A percentile compares a stretch with the other conserved stretches of the same genome.
Evolutionary conservation across 2,797 vertebrate species (phyloP).

Genomic region (Phrynocephalus forsythii): DNA sequence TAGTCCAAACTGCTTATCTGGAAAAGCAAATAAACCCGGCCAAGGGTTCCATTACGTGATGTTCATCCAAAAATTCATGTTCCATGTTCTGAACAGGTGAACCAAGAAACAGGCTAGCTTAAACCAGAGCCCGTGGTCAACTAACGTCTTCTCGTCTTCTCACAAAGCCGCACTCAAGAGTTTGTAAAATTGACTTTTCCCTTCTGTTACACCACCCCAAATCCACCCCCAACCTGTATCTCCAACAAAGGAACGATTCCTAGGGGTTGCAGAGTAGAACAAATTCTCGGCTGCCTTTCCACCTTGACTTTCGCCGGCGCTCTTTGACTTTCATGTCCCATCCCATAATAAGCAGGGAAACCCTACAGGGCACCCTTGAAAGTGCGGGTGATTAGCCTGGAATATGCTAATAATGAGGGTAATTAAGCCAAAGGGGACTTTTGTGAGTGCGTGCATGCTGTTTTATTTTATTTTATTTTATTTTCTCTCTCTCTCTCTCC

Average conservation of each 20-base stretch:
- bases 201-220: too few species aligned
- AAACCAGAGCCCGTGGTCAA: too few species aligned
- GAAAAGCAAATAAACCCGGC: too few species aligned
- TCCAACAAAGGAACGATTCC: background rate
- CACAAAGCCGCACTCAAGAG: background rate
- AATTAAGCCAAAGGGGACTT: constrained; percentile 92
- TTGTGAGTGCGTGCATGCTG: constrained; percentile 37
- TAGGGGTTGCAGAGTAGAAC: background rate
- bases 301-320: constrained; percentile 84
- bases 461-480: constrained; percentile 41
- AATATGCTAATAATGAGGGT: constrained; percentile 93
- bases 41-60: too few species aligned
- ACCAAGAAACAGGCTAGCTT: too few species aligned
- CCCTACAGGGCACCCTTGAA: constrained; percentile 91
- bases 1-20: background rate
- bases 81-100: too few species aligned
- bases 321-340: constrained; percentile 88
- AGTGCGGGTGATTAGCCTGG: constrained; percentile 85
- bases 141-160: background rate
- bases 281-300: constrained; percentile 52
- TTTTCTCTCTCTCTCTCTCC: constrained; percentile 49
- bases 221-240: background rate
- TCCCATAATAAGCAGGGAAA: constrained; percentile 87
- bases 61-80: too few species aligned
- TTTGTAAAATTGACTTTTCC: too few species aligned